Conservation (phyloP, 2,888 invertebrate species). For the Pandemis heparana region DNA sequence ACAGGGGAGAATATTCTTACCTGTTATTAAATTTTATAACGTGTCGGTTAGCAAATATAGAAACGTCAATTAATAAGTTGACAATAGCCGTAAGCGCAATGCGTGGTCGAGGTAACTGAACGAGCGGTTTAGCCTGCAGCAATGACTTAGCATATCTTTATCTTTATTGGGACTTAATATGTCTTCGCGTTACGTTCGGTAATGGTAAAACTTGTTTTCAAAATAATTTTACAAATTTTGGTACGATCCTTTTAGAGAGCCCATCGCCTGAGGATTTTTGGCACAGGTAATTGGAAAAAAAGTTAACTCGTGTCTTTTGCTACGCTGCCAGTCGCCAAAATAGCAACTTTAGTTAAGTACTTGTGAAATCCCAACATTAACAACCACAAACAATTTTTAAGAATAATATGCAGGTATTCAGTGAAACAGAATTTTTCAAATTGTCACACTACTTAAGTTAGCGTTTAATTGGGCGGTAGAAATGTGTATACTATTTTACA, state of each 20-base stretch:
- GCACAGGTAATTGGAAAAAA: no score
- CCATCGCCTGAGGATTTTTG: neutral
- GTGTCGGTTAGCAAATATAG: neutral
- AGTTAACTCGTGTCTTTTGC: no score
- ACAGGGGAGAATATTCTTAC: neutral
- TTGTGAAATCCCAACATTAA: no score
- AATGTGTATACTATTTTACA: neutral
- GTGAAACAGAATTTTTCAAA: neutral
- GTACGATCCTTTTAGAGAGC: neutral
- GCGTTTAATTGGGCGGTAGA: neutral
- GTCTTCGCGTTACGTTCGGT: neutral
- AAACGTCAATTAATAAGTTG: neutral
- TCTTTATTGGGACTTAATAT: conserved; percentile 3
- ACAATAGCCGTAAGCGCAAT: conserved; percentile 4
- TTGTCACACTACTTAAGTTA: neutral
- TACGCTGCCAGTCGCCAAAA: no score
- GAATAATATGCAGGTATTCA: neutral
- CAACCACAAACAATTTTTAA: no score
- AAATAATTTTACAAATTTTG: neutral
- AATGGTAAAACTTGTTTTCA: conserved; percentile 8
- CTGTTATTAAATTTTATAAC: neutral
- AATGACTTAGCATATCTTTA: conserved; percentile 9
- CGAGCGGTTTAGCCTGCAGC: neutral
- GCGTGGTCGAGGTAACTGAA: conserved; percentile 22
- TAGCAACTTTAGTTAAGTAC: no score